Conservation (phyloP, 1,140 invertebrate genomes). For the Geopemphigus sp. region DNA sequence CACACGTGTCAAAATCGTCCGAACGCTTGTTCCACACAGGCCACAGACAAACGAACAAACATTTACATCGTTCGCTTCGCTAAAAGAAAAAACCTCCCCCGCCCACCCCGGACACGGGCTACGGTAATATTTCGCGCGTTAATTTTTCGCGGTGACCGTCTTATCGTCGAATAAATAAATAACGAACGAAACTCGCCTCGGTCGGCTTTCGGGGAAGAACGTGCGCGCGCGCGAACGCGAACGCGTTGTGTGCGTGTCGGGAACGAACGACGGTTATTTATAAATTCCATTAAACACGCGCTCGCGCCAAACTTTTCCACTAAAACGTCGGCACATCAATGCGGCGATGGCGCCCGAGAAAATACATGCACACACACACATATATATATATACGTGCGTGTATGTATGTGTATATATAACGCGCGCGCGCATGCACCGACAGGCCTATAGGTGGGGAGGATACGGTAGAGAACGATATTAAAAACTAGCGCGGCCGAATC, state of each 20-base stretch:
- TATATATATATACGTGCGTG: too few relatives aligned
- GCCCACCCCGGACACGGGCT: too few relatives aligned
- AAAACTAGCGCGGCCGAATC: not conserved
- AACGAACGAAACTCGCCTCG: not conserved
- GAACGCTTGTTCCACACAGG: too few relatives aligned
- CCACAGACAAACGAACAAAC: too few relatives aligned
- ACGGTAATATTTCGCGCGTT: not conserved
- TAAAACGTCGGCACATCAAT: slow-evolving; percentile 2
- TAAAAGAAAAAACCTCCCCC: too few relatives aligned
- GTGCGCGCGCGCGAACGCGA: not conserved
- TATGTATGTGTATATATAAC: not conserved
- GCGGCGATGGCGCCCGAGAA: not conserved
- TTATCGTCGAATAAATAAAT: slow-evolving; percentile 10
- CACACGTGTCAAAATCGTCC: too few relatives aligned
- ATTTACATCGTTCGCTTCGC: too few relatives aligned
- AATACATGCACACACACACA: not conserved
- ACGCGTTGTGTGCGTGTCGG: not conserved
- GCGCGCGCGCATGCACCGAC: not conserved
- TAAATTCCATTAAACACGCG: slow-evolving; percentile 27
- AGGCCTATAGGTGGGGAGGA: not conserved
- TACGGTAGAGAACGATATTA: not conserved
- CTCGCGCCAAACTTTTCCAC: slow-evolving; percentile 17
- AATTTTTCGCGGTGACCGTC: slow-evolving; percentile 21
- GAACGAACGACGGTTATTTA: slow-evolving; percentile 15
- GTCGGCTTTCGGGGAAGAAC: not conserved